These are phyloP conservation scores for Odontamblyopus lacepedii DNA, from an alignment of 2,797 vertebrate genomes.

Conservation along the genomic window DNA sequence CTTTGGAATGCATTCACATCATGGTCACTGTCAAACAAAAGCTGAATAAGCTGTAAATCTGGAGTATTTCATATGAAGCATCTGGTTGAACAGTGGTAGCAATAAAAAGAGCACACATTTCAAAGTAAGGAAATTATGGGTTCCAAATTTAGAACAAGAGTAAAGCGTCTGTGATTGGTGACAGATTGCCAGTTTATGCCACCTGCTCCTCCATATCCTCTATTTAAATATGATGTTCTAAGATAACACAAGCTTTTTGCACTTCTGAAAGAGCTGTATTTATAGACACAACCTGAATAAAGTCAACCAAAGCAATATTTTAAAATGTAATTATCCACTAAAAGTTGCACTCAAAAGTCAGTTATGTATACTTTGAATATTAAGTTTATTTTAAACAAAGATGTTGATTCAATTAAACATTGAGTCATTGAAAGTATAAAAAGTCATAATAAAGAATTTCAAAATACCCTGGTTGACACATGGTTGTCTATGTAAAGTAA, in stretches of 20 bases:
- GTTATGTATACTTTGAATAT: neutral
- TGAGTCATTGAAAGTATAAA: neutral
- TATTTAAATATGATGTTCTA: neutral
- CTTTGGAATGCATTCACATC: too few species aligned
- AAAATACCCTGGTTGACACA: neutral
- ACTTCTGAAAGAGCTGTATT: neutral
- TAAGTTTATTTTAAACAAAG: neutral
- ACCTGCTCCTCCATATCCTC: neutral
- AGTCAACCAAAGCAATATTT: neutral
- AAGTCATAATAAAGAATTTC: neutral
- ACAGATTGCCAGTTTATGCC: neutral
- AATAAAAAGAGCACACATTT: neutral
- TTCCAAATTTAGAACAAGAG: conserved; percentile 3
- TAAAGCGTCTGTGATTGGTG: neutral
- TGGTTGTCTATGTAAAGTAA: neutral
- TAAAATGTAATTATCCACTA: neutral
- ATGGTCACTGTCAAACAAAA: neutral
- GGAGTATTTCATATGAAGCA: too few species aligned
- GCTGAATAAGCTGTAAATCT: neutral
- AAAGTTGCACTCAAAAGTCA: neutral
- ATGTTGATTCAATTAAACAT: neutral
- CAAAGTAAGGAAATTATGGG: neutral
- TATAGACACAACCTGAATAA: neutral
- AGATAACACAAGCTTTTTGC: neutral
- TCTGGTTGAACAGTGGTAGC: too few species aligned